Conservation (phyloP, 1,140 invertebrate genomes). For the Drosophila nasuta region DNA sequence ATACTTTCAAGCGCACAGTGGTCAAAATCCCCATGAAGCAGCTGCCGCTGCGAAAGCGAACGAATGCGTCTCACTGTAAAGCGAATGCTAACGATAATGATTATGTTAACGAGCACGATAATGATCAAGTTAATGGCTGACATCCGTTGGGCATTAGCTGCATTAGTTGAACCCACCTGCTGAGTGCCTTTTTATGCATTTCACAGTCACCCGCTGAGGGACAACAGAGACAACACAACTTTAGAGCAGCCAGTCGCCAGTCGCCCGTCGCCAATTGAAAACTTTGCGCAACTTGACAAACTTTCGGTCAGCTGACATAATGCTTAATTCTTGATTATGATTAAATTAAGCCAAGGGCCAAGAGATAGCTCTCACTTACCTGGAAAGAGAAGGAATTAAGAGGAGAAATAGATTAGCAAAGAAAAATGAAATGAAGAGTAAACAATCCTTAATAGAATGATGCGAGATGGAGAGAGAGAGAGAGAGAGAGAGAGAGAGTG, state of each 20-base stretch:
- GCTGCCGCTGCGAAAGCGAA: no score
- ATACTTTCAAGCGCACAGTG: no score
- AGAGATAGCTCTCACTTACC: constrained; percentile 12
- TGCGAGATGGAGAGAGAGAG: no score
- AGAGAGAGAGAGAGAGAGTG: no score
- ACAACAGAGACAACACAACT: constrained; percentile 35
- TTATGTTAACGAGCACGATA: constrained; percentile 24
- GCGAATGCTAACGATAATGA: background rate
- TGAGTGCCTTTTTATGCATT: constrained; percentile 55
- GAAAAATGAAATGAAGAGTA: no score
- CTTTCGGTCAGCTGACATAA: constrained; percentile 28
- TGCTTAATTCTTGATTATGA: constrained; percentile 58
- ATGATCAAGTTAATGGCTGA: constrained; percentile 48
- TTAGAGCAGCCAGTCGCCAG: constrained; percentile 10
- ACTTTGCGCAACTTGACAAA: constrained; percentile 10
- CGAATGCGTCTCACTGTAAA: no score
- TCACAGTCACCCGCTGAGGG: constrained; percentile 28
- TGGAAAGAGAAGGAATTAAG: constrained; percentile 17
- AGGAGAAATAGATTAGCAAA: background rate
- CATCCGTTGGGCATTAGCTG: constrained; percentile 52
- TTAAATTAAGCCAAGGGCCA: constrained; percentile 60
- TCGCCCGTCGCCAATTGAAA: constrained; percentile 33
- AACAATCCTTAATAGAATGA: no score
- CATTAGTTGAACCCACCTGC: constrained; percentile 29
- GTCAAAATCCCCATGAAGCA: no score